Evolutionary conservation across 2,113 vertebrate genomes (phyloP).

Genomic region (Rutilus rutilus): DNA sequence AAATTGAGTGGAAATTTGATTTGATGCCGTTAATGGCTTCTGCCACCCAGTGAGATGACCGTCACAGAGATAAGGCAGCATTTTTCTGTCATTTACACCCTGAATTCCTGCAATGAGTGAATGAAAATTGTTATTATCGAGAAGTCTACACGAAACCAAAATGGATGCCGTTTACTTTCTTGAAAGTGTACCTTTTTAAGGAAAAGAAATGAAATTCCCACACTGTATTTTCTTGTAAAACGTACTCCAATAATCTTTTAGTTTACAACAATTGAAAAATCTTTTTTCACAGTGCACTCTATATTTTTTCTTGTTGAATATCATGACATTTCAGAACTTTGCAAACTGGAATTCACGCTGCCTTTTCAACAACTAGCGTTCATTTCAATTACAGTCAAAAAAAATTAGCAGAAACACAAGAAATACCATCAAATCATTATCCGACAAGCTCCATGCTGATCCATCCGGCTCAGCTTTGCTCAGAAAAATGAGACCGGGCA

Average conservation of each 20-base stretch:
- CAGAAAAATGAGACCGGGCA: not conserved
- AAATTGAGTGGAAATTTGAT: conserved; percentile 39
- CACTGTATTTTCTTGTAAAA: too few species aligned
- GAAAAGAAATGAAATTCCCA: not conserved
- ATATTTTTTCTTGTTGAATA: not conserved
- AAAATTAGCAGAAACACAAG: not conserved
- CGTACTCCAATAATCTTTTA: too few species aligned
- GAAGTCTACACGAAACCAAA: not conserved
- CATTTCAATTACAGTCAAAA: conserved; percentile 15
- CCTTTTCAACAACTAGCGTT: not conserved
- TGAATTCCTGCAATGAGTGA: not conserved
- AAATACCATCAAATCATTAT: conserved; percentile 19
- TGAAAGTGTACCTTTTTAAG: not conserved
- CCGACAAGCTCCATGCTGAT: not conserved
- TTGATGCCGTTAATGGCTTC: conserved; percentile 29
- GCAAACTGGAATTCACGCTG: not conserved
- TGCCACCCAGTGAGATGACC: conserved; percentile 25
- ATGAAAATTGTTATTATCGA: not conserved
- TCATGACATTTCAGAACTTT: not conserved
- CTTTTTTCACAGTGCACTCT: too few species aligned
- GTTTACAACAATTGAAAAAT: too few species aligned
- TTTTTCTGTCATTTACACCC: not conserved
- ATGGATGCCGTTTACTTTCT: not conserved
- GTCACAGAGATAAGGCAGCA: not conserved
- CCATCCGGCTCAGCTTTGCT: conserved; percentile 10